These are phyloP conservation scores for Nomada fucata DNA, from an alignment of 2,888 invertebrate genomes.

Conservation along the genomic window DNA sequence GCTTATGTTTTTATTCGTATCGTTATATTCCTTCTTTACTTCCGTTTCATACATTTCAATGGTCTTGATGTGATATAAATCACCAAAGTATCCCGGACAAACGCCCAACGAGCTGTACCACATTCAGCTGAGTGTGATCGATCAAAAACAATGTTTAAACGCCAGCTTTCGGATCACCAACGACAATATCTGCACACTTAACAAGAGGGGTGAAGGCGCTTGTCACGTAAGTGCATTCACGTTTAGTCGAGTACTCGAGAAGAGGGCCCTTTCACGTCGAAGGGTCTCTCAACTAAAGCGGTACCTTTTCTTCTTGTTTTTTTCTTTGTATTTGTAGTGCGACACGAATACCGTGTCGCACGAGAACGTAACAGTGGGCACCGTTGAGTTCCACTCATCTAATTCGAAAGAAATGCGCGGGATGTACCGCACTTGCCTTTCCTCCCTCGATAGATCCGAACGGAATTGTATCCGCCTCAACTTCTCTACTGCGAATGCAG, in stretches of 20 bases:
- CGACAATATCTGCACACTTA: conserved; percentile 86
- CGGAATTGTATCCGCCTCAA: neutral
- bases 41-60: neutral
- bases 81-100: conserved; percentile 85
- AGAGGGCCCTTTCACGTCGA: conserved; percentile 48
- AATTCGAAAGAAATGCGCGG: conserved; percentile 35
- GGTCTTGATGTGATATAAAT: neutral
- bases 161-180: conserved; percentile 84
- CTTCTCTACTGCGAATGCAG: neutral
- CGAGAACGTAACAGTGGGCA: conserved; percentile 35
- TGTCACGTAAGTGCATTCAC: conserved; percentile 85
- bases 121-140: conserved; percentile 85
- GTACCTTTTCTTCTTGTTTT: conserved; percentile 26
- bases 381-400: conserved; percentile 37
- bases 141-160: conserved; percentile 84
- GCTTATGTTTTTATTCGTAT: neutral
- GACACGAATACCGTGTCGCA: conserved; percentile 44
- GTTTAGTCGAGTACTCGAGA: conserved; percentile 45
- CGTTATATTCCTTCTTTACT: neutral
- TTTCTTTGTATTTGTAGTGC: conserved; percentile 40
- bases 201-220: conserved; percentile 87
- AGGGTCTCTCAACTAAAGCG: conserved; percentile 51
- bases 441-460: neutral
- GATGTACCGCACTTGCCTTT: conserved; percentile 3
- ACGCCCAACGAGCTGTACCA: conserved; percentile 86